These are phyloP conservation scores for Ctenodactylus gundi DNA, from an alignment of 2,113 vertebrate genomes.

Conservation along the genomic window DNA sequence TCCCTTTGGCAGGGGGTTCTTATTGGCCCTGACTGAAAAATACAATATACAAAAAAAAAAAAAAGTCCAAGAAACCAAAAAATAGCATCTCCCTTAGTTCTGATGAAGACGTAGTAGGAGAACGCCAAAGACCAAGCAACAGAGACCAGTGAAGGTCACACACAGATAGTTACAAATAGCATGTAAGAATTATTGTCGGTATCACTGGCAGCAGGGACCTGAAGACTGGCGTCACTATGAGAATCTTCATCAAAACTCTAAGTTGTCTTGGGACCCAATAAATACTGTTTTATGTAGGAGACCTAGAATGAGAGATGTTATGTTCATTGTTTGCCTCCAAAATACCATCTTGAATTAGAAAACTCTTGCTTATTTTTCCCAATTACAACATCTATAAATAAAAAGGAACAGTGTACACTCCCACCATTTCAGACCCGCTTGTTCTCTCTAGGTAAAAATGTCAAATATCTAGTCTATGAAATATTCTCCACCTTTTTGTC, in stretches of 20 bases:
- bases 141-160: background rate
- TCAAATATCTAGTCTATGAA: background rate
- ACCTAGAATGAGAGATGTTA: background rate
- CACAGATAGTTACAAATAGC: background rate
- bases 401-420: fast-evolving
- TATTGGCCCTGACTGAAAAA: background rate
- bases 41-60: background rate
- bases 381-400: background rate
- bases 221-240: background rate
- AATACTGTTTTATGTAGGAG: background rate
- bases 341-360: background rate
- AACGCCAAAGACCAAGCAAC: background rate
- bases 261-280: too few species aligned
- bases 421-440: background rate
- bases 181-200: background rate
- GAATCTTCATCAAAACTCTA: background rate
- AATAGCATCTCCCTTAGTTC: background rate
- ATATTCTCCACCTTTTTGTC: background rate
- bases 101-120: background rate
- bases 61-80: background rate
- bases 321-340: background rate
- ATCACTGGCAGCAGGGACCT: background rate
- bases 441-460: background rate
- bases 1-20: fast-evolving
- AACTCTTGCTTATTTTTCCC: background rate